Evolutionary conservation across 1,140 invertebrate species (phyloP).

Genomic region (Dinoponera quadriceps): DNA sequence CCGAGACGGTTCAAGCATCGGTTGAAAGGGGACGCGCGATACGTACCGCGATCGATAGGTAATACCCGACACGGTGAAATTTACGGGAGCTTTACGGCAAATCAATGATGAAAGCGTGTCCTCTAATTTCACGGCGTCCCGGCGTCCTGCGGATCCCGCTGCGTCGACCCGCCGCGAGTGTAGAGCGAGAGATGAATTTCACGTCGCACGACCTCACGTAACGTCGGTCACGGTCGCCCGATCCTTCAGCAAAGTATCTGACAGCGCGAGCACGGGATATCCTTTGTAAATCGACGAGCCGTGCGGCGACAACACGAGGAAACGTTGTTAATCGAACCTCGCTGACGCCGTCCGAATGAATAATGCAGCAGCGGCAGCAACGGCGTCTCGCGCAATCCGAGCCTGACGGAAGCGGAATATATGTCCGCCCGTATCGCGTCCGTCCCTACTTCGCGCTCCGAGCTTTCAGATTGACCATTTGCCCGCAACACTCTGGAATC

Average conservation of each 20-base stretch:
- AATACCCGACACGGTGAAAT: conserved; percentile 8
- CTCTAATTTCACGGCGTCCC: conserved; percentile 46
- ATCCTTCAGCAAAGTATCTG: conserved; percentile 60
- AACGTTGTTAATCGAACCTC: conserved; percentile 66
- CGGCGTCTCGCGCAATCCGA: conserved; percentile 58
- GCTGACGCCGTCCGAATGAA: conserved; percentile 61
- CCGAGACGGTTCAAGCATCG: too few species aligned
- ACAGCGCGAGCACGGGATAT: conserved; percentile 45
- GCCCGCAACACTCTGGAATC: conserved; percentile 46
- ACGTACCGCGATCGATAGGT: conserved; percentile 5
- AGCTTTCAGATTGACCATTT: conserved; percentile 51
- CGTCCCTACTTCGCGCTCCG: conserved; percentile 37
- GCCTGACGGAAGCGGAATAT: conserved; percentile 53
- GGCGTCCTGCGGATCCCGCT: conserved; percentile 5
- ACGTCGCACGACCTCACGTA: conserved; percentile 31
- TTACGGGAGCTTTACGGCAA: not conserved
- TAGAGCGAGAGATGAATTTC: conserved; percentile 50
- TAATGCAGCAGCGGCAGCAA: conserved; percentile 60
- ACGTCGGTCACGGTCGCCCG: conserved; percentile 60
- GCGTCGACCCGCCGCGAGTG: not conserved
- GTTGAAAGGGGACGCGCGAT: not conserved
- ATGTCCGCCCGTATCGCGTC: conserved; percentile 39
- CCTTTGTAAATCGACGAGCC: conserved; percentile 64
- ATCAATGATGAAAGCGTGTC: conserved; percentile 43
- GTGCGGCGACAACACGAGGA: conserved; percentile 59